These are phyloP conservation scores for Neoniphon sammara DNA, from an alignment of 2,797 vertebrate genomes.

Conservation along the genomic window DNA sequence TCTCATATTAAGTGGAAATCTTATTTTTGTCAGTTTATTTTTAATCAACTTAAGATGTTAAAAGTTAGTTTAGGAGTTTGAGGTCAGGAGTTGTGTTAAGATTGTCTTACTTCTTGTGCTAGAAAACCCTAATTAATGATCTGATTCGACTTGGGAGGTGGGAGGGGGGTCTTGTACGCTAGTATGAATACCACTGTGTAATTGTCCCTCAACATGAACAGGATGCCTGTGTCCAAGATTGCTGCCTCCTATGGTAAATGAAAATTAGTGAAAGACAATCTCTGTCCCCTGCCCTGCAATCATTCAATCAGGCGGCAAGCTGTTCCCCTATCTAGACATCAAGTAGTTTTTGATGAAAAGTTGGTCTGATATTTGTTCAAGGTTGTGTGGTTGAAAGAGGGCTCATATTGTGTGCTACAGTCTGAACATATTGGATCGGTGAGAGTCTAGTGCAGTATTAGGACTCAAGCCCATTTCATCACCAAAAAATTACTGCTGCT, in stretches of 20 bases:
- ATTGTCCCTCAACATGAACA: constrained; percentile 11
- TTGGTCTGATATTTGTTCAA: constrained; percentile 43
- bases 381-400: constrained; percentile 52
- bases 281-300: constrained; percentile 26
- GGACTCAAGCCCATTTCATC: constrained; percentile 55
- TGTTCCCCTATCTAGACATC: constrained; percentile 21
- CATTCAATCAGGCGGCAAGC: constrained; percentile 27
- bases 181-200: background rate
- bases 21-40: no score
- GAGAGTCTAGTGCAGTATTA: constrained; percentile 12
- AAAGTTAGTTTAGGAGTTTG: no score
- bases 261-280: constrained; percentile 36
- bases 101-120: background rate
- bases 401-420: constrained; percentile 40
- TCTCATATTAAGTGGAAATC: no score
- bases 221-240: constrained; percentile 9
- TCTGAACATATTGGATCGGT: constrained; percentile 14
- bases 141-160: background rate
- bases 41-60: no score
- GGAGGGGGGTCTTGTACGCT: background rate
- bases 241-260: constrained; percentile 19
- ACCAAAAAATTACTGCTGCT: constrained; percentile 55
- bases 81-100: no score
- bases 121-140: background rate
- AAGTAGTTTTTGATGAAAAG: constrained; percentile 71